Conservation (phyloP, 64 coral and sea anemone genomes). For the Stichodactyla mertensii region DNA sequence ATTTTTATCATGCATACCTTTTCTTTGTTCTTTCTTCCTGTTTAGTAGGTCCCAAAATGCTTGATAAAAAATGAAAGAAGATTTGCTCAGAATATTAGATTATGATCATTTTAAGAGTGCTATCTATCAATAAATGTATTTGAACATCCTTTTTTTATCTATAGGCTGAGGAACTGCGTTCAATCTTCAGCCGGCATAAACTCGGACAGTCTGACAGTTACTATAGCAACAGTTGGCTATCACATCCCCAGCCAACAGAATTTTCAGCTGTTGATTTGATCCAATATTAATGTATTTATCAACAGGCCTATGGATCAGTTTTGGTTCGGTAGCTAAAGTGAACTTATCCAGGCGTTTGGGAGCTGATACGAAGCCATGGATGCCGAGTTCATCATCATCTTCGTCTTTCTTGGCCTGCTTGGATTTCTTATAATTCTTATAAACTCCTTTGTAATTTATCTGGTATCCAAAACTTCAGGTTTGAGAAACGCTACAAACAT, state of each 20-base stretch:
- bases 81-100: not conserved
- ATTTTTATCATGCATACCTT: too few species aligned
- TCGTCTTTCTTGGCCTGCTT: slow-evolving; percentile 28
- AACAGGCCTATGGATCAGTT: not conserved
- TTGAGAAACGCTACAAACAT: slow-evolving; percentile 69
- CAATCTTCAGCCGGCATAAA: not conserved
- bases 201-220: not conserved
- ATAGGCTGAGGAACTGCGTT: not conserved
- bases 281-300: not conserved
- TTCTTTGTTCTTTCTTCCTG: too few species aligned
- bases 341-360: not conserved
- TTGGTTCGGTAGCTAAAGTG: not conserved
- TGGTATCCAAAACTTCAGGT: slow-evolving; percentile 41
- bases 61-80: too few species aligned
- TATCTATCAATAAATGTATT: not conserved
- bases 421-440: slow-evolving; percentile 28
- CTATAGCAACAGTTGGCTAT: not conserved
- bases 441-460: slow-evolving; percentile 59
- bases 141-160: not conserved
- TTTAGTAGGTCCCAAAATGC: too few species aligned
- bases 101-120: not conserved
- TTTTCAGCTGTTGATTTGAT: not conserved
- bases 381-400: not conserved
- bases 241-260: not conserved
- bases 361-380: not conserved